Conservation (phyloP, 2,113 vertebrate genomes). For the Semicossyphus pulcher region DNA sequence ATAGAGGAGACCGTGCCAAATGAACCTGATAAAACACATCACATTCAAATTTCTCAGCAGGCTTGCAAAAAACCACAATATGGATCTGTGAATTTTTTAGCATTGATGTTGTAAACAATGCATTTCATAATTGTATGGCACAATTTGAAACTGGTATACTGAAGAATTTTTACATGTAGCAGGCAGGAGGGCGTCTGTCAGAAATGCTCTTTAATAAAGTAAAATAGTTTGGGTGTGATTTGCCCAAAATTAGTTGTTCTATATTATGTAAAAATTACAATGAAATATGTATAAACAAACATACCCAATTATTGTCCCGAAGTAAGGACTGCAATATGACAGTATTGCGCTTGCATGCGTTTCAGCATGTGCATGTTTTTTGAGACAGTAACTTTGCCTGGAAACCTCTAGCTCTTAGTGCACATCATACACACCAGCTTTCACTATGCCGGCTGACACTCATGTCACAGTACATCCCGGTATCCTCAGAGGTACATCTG, state of each 20-base stretch:
- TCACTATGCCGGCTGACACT: slow-evolving; percentile 28
- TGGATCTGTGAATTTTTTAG: slow-evolving; percentile 3
- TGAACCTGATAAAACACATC: slow-evolving; percentile 40
- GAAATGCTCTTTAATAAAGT: no score
- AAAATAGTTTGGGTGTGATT: no score
- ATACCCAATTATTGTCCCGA: no score
- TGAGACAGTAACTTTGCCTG: no score
- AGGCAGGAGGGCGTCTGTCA: no score
- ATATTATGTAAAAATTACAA: not conserved
- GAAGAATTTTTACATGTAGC: not conserved
- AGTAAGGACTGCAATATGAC: not conserved
- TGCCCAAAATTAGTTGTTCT: no score
- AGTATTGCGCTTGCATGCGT: not conserved
- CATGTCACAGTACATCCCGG: slow-evolving; percentile 40
- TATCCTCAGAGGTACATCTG: slow-evolving; percentile 63
- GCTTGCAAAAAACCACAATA: slow-evolving; percentile 2
- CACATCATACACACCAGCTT: slow-evolving; percentile 38
- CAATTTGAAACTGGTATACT: not conserved
- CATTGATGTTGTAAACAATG: not conserved
- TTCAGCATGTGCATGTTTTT: no score
- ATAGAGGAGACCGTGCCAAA: slow-evolving; percentile 32
- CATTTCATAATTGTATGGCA: not conserved
- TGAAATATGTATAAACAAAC: not conserved
- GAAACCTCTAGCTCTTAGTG: slow-evolving; percentile 29
- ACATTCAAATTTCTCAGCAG: slow-evolving; percentile 2